Evolutionary conservation across 2,113 vertebrate species (phyloP).

Genomic region (Gasterosteus nipponicus): DNA sequence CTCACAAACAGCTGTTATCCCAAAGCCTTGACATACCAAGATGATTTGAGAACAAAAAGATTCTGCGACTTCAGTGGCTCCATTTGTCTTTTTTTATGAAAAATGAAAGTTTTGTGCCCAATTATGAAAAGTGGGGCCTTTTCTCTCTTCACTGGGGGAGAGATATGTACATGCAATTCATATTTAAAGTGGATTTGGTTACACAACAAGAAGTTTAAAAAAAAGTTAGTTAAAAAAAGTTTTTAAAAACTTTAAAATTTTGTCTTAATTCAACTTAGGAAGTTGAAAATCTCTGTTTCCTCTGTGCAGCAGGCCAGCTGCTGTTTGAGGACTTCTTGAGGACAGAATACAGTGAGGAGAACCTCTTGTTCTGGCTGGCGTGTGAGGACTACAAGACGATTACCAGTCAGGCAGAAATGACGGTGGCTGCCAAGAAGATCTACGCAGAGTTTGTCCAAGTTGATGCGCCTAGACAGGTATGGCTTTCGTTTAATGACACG

Average conservation of each 20-base stretch:
- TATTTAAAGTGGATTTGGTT: background rate
- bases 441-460: conserved; percentile 86
- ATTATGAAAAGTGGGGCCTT: background rate
- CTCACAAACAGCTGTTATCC: background rate
- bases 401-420: conserved; percentile 73
- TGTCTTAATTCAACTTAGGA: background rate
- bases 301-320: conserved; percentile 81
- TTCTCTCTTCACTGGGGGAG: too few relatives aligned
- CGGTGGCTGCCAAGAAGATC: conserved; percentile 81
- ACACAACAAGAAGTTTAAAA: background rate
- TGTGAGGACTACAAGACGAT: conserved; percentile 88
- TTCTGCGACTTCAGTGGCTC: background rate
- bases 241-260: background rate
- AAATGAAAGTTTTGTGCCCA: background rate
- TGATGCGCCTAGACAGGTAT: conserved; percentile 87
- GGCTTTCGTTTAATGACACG: conserved; percentile 10
- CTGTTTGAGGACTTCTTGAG: conserved; percentile 87
- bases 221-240: background rate
- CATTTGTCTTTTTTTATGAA: background rate
- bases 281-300: background rate
- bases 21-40: background rate
- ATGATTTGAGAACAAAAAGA: background rate
- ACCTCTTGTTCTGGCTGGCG: conserved; percentile 89
- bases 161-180: background rate
- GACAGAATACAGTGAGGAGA: conserved; percentile 90